Evolutionary conservation across 2,797 vertebrate species (phyloP), one percentile per base, ranked within the genome.

Genomic region (Cyclura pinguis): DNA sequence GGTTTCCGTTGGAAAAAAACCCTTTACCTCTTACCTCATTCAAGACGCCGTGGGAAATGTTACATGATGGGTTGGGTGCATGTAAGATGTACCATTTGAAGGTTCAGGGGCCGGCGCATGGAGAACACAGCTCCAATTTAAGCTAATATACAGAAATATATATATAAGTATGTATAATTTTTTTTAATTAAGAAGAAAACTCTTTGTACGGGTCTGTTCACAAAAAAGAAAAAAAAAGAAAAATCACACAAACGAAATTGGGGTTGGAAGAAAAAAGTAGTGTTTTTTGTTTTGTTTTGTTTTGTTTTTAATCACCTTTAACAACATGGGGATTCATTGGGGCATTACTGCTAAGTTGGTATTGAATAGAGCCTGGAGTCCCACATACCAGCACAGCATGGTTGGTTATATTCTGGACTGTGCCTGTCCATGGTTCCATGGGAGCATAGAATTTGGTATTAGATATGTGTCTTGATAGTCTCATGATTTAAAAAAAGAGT

Each of bases 111-210:
- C 74, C 80, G 88, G 85, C 73, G 42, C 76, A 82, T 47, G 64
- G 85, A 92, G 91, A 83, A 87, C 73, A 64, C 80, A 87, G 85
- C 88, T 89, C 88, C 85, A 89, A 18, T 92, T 89, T 90, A 92
- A 92, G 91, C 88, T 92, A 85, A 88, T 92, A 92, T 88, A 92
- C 89, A 92, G 69, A 92, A 88, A 76, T 84, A 92, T 90, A 92
- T 81, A 92, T 88, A 92, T 90, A 92, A 90, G 88, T 94, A 95
- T 95, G 89, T 94, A 95, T 95, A 93, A 94, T 95, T 95, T 95
- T 95, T 94, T 95, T 93, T 95, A 95, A 95, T 95, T 95, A 95
- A 95, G 94, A 87, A 94, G 93, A 94, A 95, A 94, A 93, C 93
- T 93, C 93, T 95, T 95, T 95, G 95, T 95, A 95, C 92, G 95